A percentile compares a stretch with the other conserved stretches of the same genome.
Evolutionary conservation across 1,140 invertebrate species (phyloP).

Genomic region (Alviniconcha marisindica): DNA sequence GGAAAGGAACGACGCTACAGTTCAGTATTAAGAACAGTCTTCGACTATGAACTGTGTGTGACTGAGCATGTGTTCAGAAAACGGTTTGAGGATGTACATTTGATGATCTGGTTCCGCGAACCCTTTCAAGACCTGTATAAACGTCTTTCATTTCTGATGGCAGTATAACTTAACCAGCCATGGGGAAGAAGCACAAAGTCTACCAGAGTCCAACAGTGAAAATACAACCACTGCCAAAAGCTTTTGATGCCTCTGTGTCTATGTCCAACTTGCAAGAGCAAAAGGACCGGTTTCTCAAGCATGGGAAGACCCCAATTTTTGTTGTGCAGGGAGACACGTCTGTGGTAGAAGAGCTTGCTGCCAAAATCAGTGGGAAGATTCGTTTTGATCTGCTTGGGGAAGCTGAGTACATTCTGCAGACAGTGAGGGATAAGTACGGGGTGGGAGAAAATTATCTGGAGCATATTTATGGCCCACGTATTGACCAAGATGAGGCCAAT

Average conservation of each 20-base stretch:
- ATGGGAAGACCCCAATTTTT: slow-evolving; percentile 67
- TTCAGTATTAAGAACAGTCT: no score
- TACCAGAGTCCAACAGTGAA: slow-evolving; percentile 26
- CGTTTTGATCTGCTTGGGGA: slow-evolving; percentile 68
- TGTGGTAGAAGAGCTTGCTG: slow-evolving; percentile 57
- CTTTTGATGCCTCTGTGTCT: neutral
- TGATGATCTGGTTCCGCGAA: no score
- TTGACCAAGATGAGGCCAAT: slow-evolving; percentile 66
- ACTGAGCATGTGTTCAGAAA: no score
- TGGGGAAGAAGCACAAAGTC: slow-evolving; percentile 28
- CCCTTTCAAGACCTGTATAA: no score
- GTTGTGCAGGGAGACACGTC: slow-evolving; percentile 55
- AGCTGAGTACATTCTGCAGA: slow-evolving; percentile 67
- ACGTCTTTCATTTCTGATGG: no score
- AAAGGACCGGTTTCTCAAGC: slow-evolving; percentile 66
- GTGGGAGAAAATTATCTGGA: slow-evolving; percentile 65
- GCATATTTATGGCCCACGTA: slow-evolving; percentile 64
- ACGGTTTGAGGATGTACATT: no score
- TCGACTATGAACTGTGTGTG: no score
- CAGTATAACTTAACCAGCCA: no score
- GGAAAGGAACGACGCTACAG: no score
- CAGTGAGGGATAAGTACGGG: slow-evolving; percentile 66
- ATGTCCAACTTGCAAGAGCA: slow-evolving; percentile 57
- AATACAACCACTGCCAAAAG: neutral
- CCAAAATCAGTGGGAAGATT: slow-evolving; percentile 62